Evolutionary conservation across 2,113 vertebrate genomes (phyloP), one percentile per base, ranked within the genome.

Genomic region (Halichoeres trimaculatus): DNA sequence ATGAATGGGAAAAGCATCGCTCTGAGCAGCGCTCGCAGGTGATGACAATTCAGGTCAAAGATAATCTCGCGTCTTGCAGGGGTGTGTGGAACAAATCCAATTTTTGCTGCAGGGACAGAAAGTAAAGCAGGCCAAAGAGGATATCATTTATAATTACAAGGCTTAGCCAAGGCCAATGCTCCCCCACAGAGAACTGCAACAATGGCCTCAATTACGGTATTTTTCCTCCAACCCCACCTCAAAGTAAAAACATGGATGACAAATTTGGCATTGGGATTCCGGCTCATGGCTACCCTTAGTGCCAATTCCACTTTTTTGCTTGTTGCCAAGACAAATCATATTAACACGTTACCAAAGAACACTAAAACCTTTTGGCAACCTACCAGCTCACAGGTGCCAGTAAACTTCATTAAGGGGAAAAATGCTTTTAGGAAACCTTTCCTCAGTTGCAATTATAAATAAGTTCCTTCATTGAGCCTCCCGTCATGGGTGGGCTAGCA

Each of bases 241-340:
- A 87, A 89, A 89, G 81, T 88, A 83, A 91, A 89, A 90, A 82
- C 77, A 86, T 57, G 80, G 88, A 91, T 86, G 84, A 90, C 73
- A 86, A 91, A 88, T 88, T 91, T 92, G 88, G 91, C 91, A 92
- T 92, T 79, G 81, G 76, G 77, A 91, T 88, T 89, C 73, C 81
- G 45, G 83, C 88, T 92, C 88, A 86, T 90, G 89, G 91, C 87
- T 85, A 91, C 80, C 83, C 55, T 72, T 30, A 69, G 78, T 91
- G 91, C 89, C 90, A 92, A 84, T 89, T 92, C 78, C 80, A 76
- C 64, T 90, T 90, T 90, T 83, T 86, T 84, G 60, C 51, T 79
- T 36, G 77, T 91, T 87, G 93, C 93, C 93, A 95, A 93, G 89
- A 93, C 90, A 92, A 94, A 94, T 93, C 90, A 93, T 92, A 94